phyloP scores from a whole-genome alignment of 2,113 vertebrate genomes.

The Elephas maximus region DNA sequence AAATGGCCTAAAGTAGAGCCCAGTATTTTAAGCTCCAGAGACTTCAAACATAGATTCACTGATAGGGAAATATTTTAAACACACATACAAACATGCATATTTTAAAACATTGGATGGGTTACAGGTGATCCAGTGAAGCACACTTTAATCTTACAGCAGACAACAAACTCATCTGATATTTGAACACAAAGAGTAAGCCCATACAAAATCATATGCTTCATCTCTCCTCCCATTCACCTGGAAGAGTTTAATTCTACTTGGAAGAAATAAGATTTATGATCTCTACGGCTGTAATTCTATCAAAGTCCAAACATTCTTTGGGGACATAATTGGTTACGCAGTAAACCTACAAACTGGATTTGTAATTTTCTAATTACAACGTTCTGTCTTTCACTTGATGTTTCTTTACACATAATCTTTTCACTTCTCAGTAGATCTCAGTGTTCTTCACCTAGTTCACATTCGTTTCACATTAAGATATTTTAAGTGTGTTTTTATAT shows the following conservation, averaged over 20 bases:
- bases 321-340: background rate
- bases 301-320: conserved; percentile 9
- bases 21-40: background rate
- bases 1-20: background rate
- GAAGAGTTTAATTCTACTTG: background rate
- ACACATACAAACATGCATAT: background rate
- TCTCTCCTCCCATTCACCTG: background rate
- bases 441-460: background rate
- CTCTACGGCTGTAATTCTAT: background rate
- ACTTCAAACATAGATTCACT: background rate
- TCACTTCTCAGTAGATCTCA: background rate
- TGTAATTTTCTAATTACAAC: background rate
- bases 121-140: background rate
- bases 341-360: background rate
- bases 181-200: background rate
- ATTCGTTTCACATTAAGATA: background rate
- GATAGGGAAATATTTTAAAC: background rate
- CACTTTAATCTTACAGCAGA: background rate
- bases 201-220: background rate
- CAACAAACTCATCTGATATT: background rate
- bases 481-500: conserved; percentile 14
- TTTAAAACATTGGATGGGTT: background rate
- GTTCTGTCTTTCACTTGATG: background rate
- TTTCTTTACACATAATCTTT: background rate
- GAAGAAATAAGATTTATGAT: conserved; percentile 26